Base-by-base conservation (phyloP, 2,113 vertebrate species). In the Maccullochella peelii region DNA sequence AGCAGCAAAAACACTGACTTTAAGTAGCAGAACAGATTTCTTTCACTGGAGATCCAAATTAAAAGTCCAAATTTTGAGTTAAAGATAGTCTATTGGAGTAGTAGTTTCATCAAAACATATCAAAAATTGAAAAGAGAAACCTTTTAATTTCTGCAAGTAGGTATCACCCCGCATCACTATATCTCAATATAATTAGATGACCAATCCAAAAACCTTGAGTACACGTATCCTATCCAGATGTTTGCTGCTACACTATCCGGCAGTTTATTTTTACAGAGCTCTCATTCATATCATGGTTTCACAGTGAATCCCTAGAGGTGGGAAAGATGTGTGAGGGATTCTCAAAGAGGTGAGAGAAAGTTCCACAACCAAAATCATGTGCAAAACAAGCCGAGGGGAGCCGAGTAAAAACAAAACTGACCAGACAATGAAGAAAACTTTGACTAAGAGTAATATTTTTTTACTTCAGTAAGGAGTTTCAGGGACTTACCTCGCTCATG, bases 401-500 rank as follows among this genome's bases (percentile, higher is more conserved):
- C 25, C 0, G 6, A 79, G 68, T 1, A 33, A 68, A 68, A 70
- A 77, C 44, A 33, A 65, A 63, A 73, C 6, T 8, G 59, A 73
- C 47, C 66, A 66, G 65, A 70, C 33, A 27, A 33, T 4, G 12
- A 75, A 47, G 58, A 49, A 70, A 38, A 50, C 18, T 27, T 47
- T 3, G 20, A 65, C 49, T 8, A 47, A 9, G 44, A 70, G 54
- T 2, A 50, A 42, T 23, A 73, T 38, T 62, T 20, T 58, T 38
- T 21, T 30, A 63, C 15, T 61, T 38, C 16, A 50, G 27, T 18
- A 2, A 79, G 63, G 27, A n/a, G 62, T 61, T 82, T 85, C 21
- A 42, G 70, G 30, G 80, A 92, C 90, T 93, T 89, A 91, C 86
- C 91, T 89, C 69, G 20, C 84, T 91, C 88, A 92, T 92, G 90